phyloP scores from a whole-genome alignment of 2,888 invertebrate genomes.

The Conops quadrifasciatus region DNA sequence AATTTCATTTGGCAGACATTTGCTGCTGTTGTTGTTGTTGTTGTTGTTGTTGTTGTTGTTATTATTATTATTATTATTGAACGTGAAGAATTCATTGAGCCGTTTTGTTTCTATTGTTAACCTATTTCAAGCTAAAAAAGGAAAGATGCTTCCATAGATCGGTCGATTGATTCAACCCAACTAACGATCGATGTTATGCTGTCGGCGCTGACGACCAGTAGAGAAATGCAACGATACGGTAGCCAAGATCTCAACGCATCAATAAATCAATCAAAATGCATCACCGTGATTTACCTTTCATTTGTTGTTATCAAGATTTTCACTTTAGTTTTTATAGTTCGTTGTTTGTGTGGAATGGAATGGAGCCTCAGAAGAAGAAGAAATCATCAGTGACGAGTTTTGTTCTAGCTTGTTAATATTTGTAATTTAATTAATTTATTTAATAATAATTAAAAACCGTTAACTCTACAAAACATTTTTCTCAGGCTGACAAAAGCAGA shows the following conservation, averaged over 20 bases:
- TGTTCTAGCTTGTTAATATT: no score
- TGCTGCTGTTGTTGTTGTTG: not conserved
- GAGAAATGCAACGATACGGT: not conserved
- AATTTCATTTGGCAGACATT: not conserved
- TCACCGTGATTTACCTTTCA: slow-evolving; percentile 17
- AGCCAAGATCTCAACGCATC: not conserved
- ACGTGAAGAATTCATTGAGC: no score
- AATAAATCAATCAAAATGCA: slow-evolving; percentile 41
- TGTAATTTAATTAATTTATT: no score
- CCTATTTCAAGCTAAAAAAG: slow-evolving; percentile 39
- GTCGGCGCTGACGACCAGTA: not conserved
- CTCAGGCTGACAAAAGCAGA: no score
- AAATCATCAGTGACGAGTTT: no score
- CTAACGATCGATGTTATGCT: slow-evolving; percentile 2
- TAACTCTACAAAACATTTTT: no score
- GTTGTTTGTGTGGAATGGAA: not conserved
- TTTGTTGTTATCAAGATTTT: slow-evolving; percentile 11
- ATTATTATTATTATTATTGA: not conserved
- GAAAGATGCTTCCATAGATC: slow-evolving; percentile 26
- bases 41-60: not conserved
- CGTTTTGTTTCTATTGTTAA: slow-evolving; percentile 35
- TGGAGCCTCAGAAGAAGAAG: no score
- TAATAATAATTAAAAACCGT: no score
- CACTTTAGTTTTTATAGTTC: slow-evolving; percentile 2
- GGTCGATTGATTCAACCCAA: not conserved